A percentile compares a stretch with the other conserved stretches of the same genome.
Conservation (phyloP, 2,113 vertebrate genomes). For the Smithornis capensis region DNA sequence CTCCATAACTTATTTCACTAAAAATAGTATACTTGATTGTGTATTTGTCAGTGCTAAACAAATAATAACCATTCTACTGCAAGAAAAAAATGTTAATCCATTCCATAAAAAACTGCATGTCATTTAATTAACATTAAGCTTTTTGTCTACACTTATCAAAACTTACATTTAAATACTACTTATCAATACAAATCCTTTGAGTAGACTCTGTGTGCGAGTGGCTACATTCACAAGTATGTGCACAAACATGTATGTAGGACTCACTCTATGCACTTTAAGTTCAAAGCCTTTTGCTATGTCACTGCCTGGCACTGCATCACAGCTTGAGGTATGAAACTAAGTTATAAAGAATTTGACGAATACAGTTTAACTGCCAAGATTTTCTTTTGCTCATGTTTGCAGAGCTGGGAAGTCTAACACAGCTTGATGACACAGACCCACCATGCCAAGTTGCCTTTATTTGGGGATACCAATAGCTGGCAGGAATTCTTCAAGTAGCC, state of each 20-base stretch:
- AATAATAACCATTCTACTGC: neutral
- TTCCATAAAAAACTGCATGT: neutral
- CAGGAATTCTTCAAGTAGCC: neutral
- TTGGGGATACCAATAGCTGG: neutral
- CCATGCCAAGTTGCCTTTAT: neutral
- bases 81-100: neutral
- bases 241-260: neutral
- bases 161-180: neutral
- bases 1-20: neutral
- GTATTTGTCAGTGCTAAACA: neutral
- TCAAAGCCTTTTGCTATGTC: neutral
- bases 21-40: neutral
- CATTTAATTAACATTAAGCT: neutral
- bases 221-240: neutral
- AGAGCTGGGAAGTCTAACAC: neutral
- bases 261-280: neutral
- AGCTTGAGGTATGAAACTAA: neutral
- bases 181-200: neutral
- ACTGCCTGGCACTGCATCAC: neutral
- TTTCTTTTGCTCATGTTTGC: neutral
- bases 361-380: neutral
- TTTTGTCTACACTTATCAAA: neutral
- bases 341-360: neutral
- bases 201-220: fast-evolving
- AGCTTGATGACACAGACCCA: neutral